Conservation (phyloP, 2,797 vertebrate genomes). For the Chiloscyllium punctatum region DNA sequence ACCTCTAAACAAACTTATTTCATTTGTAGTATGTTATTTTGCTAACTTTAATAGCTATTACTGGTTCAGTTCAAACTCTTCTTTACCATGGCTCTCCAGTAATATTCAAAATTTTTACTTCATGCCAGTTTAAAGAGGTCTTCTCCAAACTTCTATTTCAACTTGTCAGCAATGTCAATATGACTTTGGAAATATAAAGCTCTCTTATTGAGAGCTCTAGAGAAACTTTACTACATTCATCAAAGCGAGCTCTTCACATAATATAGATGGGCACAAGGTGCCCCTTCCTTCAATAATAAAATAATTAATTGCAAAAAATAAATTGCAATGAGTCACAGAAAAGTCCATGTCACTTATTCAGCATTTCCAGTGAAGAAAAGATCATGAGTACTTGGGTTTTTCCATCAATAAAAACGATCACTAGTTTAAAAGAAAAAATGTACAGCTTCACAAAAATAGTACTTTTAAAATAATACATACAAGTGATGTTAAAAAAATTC, state of each 20-base stretch:
- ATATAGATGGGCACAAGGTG: neutral
- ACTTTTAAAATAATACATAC: neutral
- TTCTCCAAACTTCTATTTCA: neutral
- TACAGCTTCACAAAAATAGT: neutral
- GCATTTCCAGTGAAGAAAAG: neutral
- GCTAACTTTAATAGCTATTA: neutral
- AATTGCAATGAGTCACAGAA: neutral
- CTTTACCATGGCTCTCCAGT: neutral
- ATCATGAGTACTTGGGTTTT: neutral
- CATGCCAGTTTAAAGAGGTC: neutral
- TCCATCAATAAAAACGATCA: no score
- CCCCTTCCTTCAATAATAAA: neutral
- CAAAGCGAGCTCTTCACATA: neutral
- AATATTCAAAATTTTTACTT: neutral
- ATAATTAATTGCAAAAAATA: neutral
- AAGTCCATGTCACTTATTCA: neutral
- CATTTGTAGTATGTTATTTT: neutral
- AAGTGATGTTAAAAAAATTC: neutral
- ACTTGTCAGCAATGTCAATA: neutral
- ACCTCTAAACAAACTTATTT: neutral
- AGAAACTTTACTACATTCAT: neutral
- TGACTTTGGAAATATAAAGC: neutral
- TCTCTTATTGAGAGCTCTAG: neutral
- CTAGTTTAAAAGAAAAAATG: neutral
- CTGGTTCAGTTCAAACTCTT: neutral